A percentile compares a stretch with the other conserved stretches of the same genome.
Evolutionary conservation across 2,888 invertebrate genomes (phyloP).

Genomic region (Lepidochrysops patricia): DNA sequence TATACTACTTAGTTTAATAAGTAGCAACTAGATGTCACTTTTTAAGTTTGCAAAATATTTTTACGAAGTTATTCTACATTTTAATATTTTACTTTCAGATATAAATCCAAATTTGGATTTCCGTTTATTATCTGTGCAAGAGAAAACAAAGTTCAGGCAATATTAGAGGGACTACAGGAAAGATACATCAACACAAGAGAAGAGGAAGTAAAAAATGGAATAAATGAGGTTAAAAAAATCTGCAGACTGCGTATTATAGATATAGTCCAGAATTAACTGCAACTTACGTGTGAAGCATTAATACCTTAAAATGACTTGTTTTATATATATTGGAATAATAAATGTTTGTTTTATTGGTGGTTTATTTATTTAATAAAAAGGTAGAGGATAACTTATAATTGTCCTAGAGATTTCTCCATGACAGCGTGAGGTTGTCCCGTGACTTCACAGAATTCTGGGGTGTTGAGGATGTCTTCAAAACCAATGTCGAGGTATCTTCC

Average conservation of each 20-base stretch:
- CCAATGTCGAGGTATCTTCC: slow-evolving; percentile 84
- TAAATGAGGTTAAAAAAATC: slow-evolving; percentile 81
- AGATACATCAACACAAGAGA: slow-evolving; percentile 69
- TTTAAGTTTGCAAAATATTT: not conserved
- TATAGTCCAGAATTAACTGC: slow-evolving; percentile 43
- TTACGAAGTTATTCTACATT: not conserved
- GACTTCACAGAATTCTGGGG: slow-evolving; percentile 81
- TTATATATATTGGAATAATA: no score
- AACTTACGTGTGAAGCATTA: no score
- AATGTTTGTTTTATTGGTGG: no score
- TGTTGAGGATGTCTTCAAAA: slow-evolving; percentile 85
- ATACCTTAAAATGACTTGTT: slow-evolving; percentile 6
- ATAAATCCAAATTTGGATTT: slow-evolving; percentile 78
- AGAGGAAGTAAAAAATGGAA: slow-evolving; percentile 72
- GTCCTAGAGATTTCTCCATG: slow-evolving; percentile 82
- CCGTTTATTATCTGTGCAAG: slow-evolving; percentile 81
- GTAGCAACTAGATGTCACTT: slow-evolving; percentile 14
- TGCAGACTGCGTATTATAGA: slow-evolving; percentile 74
- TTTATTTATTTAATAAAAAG: no score
- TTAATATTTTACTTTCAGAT: slow-evolving; percentile 51
- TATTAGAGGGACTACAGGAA: slow-evolving; percentile 69
- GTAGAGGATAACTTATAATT: slow-evolving; percentile 43
- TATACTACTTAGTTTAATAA: not conserved
- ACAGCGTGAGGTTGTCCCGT: slow-evolving; percentile 88
- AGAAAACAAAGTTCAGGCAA: slow-evolving; percentile 75